Percentiles rank a stretch among this genome's conserved stretches.
Conservation (phyloP, 2,113 vertebrate species). For the Vombatus ursinus region DNA sequence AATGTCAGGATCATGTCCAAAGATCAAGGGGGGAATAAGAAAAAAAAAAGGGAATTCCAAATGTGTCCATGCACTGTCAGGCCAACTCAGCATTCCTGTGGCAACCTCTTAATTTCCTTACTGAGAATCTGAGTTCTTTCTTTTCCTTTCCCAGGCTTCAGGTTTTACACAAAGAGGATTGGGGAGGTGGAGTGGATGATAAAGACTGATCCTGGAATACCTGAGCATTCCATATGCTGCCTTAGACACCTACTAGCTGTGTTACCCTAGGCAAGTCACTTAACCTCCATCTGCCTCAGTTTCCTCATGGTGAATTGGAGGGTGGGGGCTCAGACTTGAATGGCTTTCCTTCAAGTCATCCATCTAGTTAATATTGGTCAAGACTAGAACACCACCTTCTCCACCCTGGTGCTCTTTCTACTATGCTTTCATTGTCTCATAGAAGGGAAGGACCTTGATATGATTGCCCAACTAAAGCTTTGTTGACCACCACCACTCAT, state of each 20-base stretch:
- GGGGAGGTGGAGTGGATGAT: neutral
- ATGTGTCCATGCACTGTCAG: neutral
- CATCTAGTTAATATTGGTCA: neutral
- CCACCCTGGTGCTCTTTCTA: neutral
- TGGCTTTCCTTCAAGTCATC: neutral
- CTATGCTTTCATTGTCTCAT: neutral
- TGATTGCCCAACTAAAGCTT: neutral
- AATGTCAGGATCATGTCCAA: neutral
- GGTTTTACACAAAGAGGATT: neutral
- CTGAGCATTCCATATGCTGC: neutral
- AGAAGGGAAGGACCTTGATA: neutral
- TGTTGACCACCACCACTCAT: neutral
- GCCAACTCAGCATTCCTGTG: slow-evolving; percentile 6
- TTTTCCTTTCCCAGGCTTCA: neutral
- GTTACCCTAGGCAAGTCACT: neutral
- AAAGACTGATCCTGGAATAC: neutral
- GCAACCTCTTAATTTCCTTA: neutral
- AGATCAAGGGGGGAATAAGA: neutral
- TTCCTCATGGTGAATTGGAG: neutral
- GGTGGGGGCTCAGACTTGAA: neutral
- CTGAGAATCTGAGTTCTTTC: neutral
- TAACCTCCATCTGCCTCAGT: neutral
- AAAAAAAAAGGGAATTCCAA: neutral
- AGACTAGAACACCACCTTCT: neutral
- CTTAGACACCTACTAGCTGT: neutral